Percentiles rank a stretch among this genome's conserved stretches.
These are phyloP conservation scores for Macropus fuliginosus DNA, from an alignment of 2,797 vertebrate genomes.

Conservation along the genomic window DNA sequence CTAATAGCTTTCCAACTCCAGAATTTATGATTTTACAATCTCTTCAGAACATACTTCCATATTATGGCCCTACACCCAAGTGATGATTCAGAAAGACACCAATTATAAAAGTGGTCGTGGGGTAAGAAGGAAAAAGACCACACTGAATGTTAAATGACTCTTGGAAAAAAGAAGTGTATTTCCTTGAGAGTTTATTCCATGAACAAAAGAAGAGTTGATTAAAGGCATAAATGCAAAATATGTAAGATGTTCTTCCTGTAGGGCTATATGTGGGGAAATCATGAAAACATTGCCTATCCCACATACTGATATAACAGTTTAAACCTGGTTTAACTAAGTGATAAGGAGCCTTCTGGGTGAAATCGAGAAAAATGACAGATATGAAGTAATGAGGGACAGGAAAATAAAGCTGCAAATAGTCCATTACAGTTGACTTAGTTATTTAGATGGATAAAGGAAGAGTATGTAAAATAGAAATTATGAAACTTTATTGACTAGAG, in stretches of 20 bases:
- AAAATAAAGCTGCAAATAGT: conserved; percentile 19
- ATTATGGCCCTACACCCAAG: neutral
- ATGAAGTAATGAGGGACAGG: neutral
- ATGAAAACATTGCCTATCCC: conserved; percentile 23
- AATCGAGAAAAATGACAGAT: conserved; percentile 29
- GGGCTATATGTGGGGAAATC: conserved; percentile 6
- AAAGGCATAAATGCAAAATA: neutral
- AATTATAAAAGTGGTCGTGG: neutral
- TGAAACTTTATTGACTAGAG: conserved; percentile 45
- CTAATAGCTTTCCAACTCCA: neutral
- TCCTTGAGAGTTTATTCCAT: conserved; percentile 19
- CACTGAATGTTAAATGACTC: neutral
- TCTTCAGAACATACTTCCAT: conserved; percentile 17
- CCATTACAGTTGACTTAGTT: conserved; percentile 9
- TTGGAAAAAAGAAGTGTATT: neutral
- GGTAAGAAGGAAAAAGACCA: neutral
- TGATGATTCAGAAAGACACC: neutral
- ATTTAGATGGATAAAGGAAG: conserved; percentile 31
- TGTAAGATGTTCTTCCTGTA: neutral
- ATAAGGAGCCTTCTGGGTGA: conserved; percentile 15
- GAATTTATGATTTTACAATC: neutral
- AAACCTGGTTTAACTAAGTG: conserved; percentile 33
- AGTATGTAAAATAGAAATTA: conserved; percentile 42
- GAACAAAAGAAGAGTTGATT: conserved; percentile 45
- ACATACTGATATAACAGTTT: neutral